Base-by-base conservation (phyloP, 2,113 vertebrate species). In the Parus major region DNA sequence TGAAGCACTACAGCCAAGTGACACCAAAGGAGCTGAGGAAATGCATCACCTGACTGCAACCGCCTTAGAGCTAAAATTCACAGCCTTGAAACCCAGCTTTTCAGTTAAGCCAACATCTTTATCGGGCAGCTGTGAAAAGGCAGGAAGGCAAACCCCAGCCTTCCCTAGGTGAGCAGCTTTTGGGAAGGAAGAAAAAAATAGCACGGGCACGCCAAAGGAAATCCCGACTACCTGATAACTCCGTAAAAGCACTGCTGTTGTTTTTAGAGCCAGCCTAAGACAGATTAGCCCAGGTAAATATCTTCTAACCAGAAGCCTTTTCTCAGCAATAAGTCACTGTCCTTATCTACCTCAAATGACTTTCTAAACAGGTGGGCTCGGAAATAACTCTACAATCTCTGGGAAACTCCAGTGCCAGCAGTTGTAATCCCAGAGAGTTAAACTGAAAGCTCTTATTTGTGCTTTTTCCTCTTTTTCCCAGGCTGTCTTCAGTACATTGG, bases 251-350 rank as follows among this genome's bases (percentile, higher is more conserved):
- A 3, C 81, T 68, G 84, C 66, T 87, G 87, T 89, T 95, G 93
- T 94, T 96, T 95, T 86, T 60, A 95, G 80, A 92, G 70, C 71
- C 23, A 13, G 77, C 59, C 93, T 66, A 84, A 91, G n/a, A 68
- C 41, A 96, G 86, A 97, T 92, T 90, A 91, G 80, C 91, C 82
- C 87, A 93, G 87, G 94, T 69, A 94, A 95, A 76, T 70, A 92
- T 66, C 88, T 95, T 83, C 81, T 61, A 84, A 84, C 64, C 68
- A 92, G 81, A 73, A 95, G 75, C 79, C 57, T 90, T 55, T 88
- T 95, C 88, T 91, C 81, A 93, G 91, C 77, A 94, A 80, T 65
- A 89, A 94, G 76, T 94, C 85, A 89, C 89, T 50, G 88, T 68
- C 92, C 95, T 94, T 93, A 92, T 77, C 96, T 85, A 94, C 91